These are phyloP conservation scores for Cyaniris semiargus DNA, from an alignment of 2,888 invertebrate species.

Conservation along the genomic window DNA sequence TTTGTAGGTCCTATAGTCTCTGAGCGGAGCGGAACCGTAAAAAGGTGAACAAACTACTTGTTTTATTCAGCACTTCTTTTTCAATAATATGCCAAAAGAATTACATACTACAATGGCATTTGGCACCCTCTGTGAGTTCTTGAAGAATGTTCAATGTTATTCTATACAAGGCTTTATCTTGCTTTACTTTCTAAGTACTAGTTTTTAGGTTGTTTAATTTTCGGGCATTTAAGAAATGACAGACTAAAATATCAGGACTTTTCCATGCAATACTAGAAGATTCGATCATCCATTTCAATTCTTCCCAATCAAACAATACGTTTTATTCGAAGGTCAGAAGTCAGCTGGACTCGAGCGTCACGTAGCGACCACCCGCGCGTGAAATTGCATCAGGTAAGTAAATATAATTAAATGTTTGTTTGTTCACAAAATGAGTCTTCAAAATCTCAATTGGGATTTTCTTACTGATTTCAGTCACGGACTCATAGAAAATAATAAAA, in stretches of 20 bases:
- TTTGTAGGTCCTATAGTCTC: no score
- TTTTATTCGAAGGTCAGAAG: not conserved
- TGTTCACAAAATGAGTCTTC: not conserved
- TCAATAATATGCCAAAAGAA: no score
- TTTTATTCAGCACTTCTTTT: no score
- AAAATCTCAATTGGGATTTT: not conserved
- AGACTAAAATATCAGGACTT: not conserved
- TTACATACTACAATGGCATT: no score
- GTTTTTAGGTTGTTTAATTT: no score
- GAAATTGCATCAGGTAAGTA: constrained; percentile 29
- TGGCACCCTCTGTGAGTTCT: no score
- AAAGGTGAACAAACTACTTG: no score
- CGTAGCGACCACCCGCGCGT: constrained; percentile 24
- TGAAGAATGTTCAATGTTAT: no score
- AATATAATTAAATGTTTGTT: constrained; percentile 17
- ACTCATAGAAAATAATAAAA: not conserved
- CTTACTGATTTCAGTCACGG: not conserved
- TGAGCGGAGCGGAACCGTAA: no score
- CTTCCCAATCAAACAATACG: not conserved
- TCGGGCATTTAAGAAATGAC: not conserved
- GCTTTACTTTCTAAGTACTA: no score
- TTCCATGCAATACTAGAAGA: not conserved
- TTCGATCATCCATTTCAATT: constrained; percentile 2
- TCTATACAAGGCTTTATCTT: no score
- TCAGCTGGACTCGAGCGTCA: not conserved